These are phyloP conservation scores for Cordilura impudica DNA, from an alignment of 2,888 invertebrate genomes.

Conservation along the genomic window DNA sequence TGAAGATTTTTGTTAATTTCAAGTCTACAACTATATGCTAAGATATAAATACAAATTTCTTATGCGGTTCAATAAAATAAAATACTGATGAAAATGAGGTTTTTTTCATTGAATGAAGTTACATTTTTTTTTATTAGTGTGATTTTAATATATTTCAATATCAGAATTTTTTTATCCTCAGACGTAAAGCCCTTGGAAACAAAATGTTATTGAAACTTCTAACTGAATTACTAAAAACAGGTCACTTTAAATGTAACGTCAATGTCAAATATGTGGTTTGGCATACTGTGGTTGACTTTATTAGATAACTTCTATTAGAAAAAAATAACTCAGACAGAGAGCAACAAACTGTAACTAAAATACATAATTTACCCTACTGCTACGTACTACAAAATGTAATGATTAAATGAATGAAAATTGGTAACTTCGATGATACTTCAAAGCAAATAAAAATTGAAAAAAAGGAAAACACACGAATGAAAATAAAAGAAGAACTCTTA, in stretches of 20 bases:
- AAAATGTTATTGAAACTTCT: neutral
- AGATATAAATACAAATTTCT: too few relatives aligned
- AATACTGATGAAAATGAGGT: too few relatives aligned
- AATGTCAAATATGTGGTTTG: constrained; percentile 37
- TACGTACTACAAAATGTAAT: neutral
- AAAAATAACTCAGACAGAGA: constrained; percentile 7
- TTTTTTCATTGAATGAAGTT: too few relatives aligned
- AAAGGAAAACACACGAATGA: neutral
- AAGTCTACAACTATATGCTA: too few relatives aligned
- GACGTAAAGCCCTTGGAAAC: too few relatives aligned
- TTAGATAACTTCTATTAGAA: neutral
- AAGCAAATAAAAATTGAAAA: neutral
- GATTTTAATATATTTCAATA: too few relatives aligned
- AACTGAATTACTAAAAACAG: neutral
- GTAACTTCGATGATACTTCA: constrained; percentile 44
- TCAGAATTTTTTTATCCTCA: too few relatives aligned
- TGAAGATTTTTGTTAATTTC: too few relatives aligned
- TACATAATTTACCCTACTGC: neutral
- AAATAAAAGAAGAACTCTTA: neutral
- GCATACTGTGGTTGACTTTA: neutral
- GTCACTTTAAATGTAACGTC: constrained; percentile 7
- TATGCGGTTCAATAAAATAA: too few relatives aligned
- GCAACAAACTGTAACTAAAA: constrained; percentile 8
- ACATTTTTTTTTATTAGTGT: too few relatives aligned
- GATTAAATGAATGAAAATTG: constrained; percentile 23